These are phyloP conservation scores for Hypotaenidia okinawae DNA, from an alignment of 2,797 vertebrate species.

Conservation along the genomic window DNA sequence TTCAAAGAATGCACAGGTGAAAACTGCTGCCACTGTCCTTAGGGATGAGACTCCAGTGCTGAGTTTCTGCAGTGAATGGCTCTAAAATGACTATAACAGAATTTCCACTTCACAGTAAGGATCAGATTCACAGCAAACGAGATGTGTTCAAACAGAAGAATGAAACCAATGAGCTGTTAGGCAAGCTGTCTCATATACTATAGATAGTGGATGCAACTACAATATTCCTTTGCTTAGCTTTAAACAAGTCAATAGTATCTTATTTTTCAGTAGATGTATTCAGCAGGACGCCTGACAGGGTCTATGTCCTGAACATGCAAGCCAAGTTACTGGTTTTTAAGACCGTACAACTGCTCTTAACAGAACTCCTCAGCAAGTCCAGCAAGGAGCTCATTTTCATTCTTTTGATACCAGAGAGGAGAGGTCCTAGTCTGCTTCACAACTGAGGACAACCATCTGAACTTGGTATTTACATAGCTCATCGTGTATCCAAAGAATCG, in stretches of 20 bases:
- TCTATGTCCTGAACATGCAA: not conserved
- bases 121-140: not conserved
- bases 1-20: no score
- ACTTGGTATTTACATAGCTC: not conserved
- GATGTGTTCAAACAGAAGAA: not conserved
- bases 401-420: conserved; percentile 3
- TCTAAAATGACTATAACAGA: not conserved
- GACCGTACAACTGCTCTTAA: not conserved
- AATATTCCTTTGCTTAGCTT: not conserved
- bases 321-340: not conserved
- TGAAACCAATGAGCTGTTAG: not conserved
- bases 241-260: conserved; percentile 21
- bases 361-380: not conserved
- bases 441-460: not conserved
- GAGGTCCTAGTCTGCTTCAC: not conserved
- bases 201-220: not conserved
- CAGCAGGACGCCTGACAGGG: conserved; percentile 6
- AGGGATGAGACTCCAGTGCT: not conserved
- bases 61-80: not conserved
- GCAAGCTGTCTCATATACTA: not conserved
- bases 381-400: conserved; percentile 32
- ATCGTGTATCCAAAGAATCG: not conserved
- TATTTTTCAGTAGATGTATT: conserved; percentile 28
- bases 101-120: not conserved
- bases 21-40: no score